phyloP scores from a whole-genome alignment of 2,113 vertebrate genomes.

The Melospiza melodia region DNA sequence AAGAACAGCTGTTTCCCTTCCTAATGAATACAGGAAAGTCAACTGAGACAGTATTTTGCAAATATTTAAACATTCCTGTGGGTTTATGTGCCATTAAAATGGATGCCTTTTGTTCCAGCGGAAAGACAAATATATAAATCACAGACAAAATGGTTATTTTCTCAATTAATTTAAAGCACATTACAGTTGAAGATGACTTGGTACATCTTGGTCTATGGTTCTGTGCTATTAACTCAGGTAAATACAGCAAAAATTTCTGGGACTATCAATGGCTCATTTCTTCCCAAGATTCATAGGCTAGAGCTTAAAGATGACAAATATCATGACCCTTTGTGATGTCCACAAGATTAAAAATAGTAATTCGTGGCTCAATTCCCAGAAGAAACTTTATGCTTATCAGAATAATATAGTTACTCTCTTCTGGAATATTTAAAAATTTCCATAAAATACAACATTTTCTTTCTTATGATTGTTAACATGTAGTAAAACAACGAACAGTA shows the following conservation, averaged over 20 bases:
- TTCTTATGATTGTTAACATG: neutral
- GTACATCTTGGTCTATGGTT: neutral
- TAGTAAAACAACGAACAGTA: neutral
- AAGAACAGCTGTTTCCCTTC: neutral
- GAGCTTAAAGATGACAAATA: neutral
- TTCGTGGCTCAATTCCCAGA: neutral
- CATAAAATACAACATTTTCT: neutral
- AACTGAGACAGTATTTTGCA: neutral
- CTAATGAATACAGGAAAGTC: neutral
- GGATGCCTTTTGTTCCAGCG: neutral
- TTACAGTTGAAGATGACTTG: neutral
- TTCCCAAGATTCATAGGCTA: neutral
- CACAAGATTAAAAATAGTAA: neutral
- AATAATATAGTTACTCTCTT: neutral
- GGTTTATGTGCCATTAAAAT: neutral
- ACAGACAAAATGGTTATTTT: neutral
- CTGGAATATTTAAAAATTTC: neutral
- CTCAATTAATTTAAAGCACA: neutral
- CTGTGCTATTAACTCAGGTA: neutral
- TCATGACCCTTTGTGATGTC: neutral
- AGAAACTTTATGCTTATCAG: neutral
- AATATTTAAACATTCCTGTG: neutral
- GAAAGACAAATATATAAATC: neutral
- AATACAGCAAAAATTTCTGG: neutral
- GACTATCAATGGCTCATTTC: neutral